Percentiles rank a stretch among this genome's conserved stretches.
These are phyloP conservation scores for Ptilodon capucinus DNA, from an alignment of 2,888 invertebrate genomes.

Conservation along the genomic window DNA sequence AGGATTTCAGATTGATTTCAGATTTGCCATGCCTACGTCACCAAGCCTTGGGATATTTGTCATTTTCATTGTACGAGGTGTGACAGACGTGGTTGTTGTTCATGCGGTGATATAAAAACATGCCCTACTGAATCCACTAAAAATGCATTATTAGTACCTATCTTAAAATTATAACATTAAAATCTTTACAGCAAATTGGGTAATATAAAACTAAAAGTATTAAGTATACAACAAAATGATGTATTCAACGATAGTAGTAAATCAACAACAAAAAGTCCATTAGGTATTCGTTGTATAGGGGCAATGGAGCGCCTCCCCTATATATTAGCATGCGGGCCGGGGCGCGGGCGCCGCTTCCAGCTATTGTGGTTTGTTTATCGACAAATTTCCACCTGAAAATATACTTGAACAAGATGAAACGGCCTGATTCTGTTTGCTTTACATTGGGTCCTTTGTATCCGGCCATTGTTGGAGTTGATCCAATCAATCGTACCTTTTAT, in stretches of 20 bases:
- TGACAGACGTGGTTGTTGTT: no score
- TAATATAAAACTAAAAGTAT: background rate
- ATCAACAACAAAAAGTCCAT: slow-evolving; percentile 1
- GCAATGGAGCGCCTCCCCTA: slow-evolving; percentile 31
- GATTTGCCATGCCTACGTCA: no score
- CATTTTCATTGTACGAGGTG: no score
- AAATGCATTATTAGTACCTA: no score
- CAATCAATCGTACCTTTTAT: slow-evolving; percentile 36
- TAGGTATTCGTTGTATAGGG: background rate
- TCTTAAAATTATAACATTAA: no score
- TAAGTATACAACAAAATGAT: slow-evolving; percentile 3
- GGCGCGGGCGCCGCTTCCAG: slow-evolving; percentile 30
- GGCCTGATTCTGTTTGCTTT: slow-evolving; percentile 49
- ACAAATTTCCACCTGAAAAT: slow-evolving; percentile 57
- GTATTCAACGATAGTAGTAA: background rate
- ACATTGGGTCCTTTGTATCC: slow-evolving; percentile 28
- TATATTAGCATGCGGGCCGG: slow-evolving; percentile 54
- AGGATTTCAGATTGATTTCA: no score
- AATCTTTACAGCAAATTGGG: background rate
- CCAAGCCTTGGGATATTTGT: no score
- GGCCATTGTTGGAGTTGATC: slow-evolving; percentile 17
- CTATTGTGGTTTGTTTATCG: slow-evolving; percentile 61
- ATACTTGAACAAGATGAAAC: slow-evolving; percentile 43
- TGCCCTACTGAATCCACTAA: no score
- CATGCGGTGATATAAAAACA: no score